Evolutionary conservation across 2,888 invertebrate genomes (phyloP).

Genomic region (Graphium colonna): DNA sequence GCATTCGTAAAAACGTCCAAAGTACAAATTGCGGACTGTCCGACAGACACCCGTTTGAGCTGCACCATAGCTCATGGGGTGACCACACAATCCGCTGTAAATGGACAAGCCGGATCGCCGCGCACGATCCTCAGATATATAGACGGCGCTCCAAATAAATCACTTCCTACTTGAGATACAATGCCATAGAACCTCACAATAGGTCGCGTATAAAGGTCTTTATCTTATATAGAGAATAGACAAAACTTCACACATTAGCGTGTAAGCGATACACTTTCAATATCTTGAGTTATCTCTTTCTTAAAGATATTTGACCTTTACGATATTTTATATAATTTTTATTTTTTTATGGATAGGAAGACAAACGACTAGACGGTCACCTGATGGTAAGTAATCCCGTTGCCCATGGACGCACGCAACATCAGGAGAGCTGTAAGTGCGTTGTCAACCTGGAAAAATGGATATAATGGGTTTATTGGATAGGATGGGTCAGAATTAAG

Average conservation of each 20-base stretch:
- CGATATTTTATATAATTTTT: too few relatives aligned
- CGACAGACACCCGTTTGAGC: slow-evolving; percentile 35
- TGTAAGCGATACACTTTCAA: too few relatives aligned
- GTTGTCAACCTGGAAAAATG: too few relatives aligned
- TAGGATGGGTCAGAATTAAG: background rate
- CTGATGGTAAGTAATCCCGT: background rate
- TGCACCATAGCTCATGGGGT: slow-evolving; percentile 41
- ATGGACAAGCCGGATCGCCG: slow-evolving; percentile 45
- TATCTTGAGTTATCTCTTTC: too few relatives aligned
- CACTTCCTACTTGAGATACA: slow-evolving; percentile 70
- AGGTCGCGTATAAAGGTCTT: background rate
- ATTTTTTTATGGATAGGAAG: too few relatives aligned
- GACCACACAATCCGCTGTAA: slow-evolving; percentile 54
- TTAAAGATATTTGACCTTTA: too few relatives aligned
- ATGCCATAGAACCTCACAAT: slow-evolving; percentile 36
- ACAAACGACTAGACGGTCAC: background rate
- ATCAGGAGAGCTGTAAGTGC: too few relatives aligned
- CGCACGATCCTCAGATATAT: slow-evolving; percentile 71
- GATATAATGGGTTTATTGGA: too few relatives aligned
- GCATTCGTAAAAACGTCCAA: slow-evolving; percentile 9
- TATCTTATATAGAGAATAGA: background rate
- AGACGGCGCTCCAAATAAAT: slow-evolving; percentile 66
- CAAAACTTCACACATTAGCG: background rate
- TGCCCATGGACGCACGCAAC: too few relatives aligned
- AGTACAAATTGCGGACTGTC: slow-evolving; percentile 36